phyloP scores from a whole-genome alignment of 1,140 invertebrate species.

The Spodoptera frugiperda region DNA sequence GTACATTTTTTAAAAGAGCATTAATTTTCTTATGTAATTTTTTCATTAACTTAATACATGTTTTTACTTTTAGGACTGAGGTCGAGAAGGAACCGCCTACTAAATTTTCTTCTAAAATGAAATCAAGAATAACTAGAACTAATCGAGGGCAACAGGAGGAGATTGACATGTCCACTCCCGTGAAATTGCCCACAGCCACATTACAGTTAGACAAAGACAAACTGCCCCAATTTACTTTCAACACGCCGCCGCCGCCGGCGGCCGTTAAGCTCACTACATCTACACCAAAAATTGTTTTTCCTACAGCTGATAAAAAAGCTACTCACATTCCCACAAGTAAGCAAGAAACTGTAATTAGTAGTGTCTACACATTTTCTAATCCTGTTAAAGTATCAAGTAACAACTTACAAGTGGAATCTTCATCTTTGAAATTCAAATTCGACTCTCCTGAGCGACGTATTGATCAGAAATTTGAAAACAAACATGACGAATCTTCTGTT shows the following conservation, averaged over 20 bases:
- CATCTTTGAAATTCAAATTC: constrained; percentile 63
- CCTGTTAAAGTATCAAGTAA: constrained; percentile 61
- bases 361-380: constrained; percentile 63
- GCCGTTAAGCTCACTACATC: constrained; percentile 39
- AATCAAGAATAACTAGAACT: constrained; percentile 77
- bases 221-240: constrained; percentile 69
- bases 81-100: constrained; percentile 38
- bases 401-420: constrained; percentile 33
- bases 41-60: background rate
- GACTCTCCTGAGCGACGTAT: constrained; percentile 56
- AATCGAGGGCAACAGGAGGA: constrained; percentile 66
- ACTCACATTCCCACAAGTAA: constrained; percentile 46
- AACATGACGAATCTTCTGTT: constrained; percentile 43
- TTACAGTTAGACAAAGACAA: constrained; percentile 88
- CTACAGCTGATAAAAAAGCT: background rate
- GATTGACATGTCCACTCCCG: constrained; percentile 77
- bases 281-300: constrained; percentile 42
- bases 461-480: constrained; percentile 49
- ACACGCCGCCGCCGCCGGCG: constrained; percentile 17
- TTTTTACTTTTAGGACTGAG: constrained; percentile 52
- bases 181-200: constrained; percentile 87
- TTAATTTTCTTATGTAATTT: too few relatives aligned
- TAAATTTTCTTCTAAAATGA: constrained; percentile 80
- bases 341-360: constrained; percentile 47
- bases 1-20: too few relatives aligned